Percentiles rank a stretch among this genome's conserved stretches.
These are phyloP conservation scores for Neotoma lepida DNA, from an alignment of 2,113 vertebrate species.

Conservation along the genomic window DNA sequence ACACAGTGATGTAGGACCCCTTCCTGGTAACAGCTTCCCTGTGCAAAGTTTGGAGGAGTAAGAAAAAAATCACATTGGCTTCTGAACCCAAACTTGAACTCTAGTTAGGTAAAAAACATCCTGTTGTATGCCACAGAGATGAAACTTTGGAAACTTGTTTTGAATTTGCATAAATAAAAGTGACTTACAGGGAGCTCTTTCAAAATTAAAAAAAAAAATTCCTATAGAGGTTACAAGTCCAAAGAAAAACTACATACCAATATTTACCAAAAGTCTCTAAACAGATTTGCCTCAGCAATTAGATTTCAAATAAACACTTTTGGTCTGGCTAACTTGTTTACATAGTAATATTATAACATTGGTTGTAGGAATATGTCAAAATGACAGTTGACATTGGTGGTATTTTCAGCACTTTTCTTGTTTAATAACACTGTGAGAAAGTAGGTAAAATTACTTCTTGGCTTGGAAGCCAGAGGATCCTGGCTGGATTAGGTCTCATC, in stretches of 20 bases:
- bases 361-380: background rate
- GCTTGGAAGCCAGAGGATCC: background rate
- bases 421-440: background rate
- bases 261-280: conserved; percentile 5
- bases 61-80: background rate
- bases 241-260: background rate
- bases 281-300: background rate
- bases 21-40: background rate
- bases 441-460: background rate
- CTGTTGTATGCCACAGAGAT: background rate
- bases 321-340: background rate
- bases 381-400: background rate
- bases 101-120: background rate
- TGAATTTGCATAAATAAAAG: background rate
- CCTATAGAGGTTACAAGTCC: background rate
- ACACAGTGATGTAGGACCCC: background rate
- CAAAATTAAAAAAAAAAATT: background rate
- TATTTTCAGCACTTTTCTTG: background rate
- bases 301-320: background rate
- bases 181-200: background rate
- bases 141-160: background rate
- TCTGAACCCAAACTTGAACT: background rate
- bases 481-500: background rate
- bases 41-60: background rate
- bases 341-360: background rate